A percentile compares a stretch with the other conserved stretches of the same genome.
Evolutionary conservation across 2,113 vertebrate species (phyloP).

Genomic region (Gymnogyps californianus): DNA sequence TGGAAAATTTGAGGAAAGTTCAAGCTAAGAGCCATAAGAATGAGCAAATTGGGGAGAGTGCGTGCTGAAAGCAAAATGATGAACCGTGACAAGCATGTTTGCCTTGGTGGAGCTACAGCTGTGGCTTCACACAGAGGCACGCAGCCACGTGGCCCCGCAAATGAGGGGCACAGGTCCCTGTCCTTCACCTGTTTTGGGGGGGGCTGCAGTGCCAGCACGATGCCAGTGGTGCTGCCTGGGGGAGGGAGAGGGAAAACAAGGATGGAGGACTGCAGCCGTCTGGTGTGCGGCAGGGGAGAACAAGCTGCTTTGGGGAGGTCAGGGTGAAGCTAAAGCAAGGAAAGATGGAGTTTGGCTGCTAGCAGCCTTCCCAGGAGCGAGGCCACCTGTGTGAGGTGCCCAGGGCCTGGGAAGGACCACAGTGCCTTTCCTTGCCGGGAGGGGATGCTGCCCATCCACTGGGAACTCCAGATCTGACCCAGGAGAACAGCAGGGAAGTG

Average conservation of each 20-base stretch:
- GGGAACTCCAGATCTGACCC: background rate
- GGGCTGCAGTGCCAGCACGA: background rate
- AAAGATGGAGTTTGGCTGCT: background rate
- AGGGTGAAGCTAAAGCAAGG: background rate
- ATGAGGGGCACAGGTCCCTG: background rate
- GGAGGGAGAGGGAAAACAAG: background rate
- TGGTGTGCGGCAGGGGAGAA: accelerated
- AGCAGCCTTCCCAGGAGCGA: background rate
- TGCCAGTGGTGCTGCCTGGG: background rate
- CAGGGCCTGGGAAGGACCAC: background rate
- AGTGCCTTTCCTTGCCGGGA: background rate
- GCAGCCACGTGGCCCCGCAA: accelerated
- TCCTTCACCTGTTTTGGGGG: background rate
- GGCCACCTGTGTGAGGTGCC: background rate
- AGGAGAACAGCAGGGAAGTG: background rate
- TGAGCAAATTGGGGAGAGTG: background rate
- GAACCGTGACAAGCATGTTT: background rate
- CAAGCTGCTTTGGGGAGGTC: background rate
- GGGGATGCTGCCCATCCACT: background rate
- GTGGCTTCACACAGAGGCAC: background rate
- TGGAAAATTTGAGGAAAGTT: slow-evolving; percentile 37
- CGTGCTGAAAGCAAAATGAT: background rate
- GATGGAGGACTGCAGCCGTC: background rate
- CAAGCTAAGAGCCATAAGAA: background rate
- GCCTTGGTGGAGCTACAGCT: background rate